Evolutionary conservation across 2,888 invertebrate genomes (phyloP).

Genomic region (Platycnemis pennipes): DNA sequence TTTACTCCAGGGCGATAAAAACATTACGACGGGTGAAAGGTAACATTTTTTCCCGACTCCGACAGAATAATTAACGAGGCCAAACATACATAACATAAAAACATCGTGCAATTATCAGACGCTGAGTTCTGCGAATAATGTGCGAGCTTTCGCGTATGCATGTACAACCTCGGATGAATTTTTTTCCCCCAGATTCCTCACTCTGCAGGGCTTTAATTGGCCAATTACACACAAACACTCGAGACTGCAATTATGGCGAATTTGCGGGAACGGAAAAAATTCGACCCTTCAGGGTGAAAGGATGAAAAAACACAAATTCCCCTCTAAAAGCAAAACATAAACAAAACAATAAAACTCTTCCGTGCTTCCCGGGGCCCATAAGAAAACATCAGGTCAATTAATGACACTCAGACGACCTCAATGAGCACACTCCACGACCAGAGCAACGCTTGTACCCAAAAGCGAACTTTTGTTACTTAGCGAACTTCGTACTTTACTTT

Average conservation of each 20-base stretch:
- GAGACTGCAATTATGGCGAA: not conserved
- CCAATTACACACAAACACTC: conserved; percentile 32
- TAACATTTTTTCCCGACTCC: not conserved
- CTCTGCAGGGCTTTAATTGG: not conserved
- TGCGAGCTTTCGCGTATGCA: not conserved
- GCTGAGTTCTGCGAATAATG: not conserved
- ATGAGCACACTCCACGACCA: not conserved
- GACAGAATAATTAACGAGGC: not conserved
- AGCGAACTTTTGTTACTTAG: too few species aligned
- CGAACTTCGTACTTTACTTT: too few species aligned
- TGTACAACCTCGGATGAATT: not conserved
- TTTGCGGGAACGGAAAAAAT: not conserved
- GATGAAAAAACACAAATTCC: not conserved
- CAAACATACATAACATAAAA: not conserved
- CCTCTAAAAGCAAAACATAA: not conserved
- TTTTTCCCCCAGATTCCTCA: not conserved
- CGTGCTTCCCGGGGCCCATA: not conserved
- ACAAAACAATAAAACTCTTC: not conserved
- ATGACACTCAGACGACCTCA: not conserved
- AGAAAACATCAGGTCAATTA: not conserved
- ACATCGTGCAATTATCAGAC: conserved; percentile 16
- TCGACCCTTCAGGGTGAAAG: not conserved
- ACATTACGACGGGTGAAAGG: not conserved
- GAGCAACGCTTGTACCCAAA: not conserved
- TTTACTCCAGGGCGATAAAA: not conserved